These are phyloP conservation scores for Nixonia krombeini DNA, from an alignment of 1,140 invertebrate species.

Conservation along the genomic window DNA sequence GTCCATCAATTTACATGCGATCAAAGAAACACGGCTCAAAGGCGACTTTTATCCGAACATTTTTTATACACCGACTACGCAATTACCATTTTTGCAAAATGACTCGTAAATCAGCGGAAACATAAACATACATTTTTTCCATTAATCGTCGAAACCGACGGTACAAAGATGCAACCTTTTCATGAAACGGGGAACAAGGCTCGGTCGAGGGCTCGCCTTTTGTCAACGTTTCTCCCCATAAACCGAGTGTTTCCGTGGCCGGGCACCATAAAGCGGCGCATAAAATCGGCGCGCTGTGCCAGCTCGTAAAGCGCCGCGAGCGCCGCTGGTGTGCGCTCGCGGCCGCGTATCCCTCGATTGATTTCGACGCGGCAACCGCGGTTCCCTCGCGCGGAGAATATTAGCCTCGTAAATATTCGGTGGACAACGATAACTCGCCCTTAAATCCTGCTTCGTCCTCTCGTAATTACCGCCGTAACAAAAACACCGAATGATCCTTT, in stretches of 20 bases:
- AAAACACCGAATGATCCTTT: conserved; percentile 18
- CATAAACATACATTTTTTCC: too few species aligned
- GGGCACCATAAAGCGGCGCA: conserved; percentile 44
- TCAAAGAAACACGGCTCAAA: too few species aligned
- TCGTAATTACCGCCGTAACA: conserved; percentile 17
- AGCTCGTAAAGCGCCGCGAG: conserved; percentile 35
- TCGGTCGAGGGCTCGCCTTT: conserved; percentile 5
- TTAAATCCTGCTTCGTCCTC: background rate
- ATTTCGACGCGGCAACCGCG: background rate
- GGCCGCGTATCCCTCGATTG: conserved; percentile 10
- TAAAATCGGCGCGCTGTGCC: conserved; percentile 41
- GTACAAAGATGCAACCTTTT: background rate
- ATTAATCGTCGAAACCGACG: too few species aligned
- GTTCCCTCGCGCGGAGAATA: background rate
- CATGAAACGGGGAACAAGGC: background rate
- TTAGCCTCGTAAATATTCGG: background rate
- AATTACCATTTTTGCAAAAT: too few species aligned
- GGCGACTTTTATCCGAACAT: too few species aligned
- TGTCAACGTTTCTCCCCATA: conserved; percentile 33
- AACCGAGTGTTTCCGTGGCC: conserved; percentile 45
- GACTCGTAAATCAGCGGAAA: too few species aligned
- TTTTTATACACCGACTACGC: too few species aligned
- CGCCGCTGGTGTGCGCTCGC: background rate
- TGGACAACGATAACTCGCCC: background rate
- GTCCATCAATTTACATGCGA: too few species aligned